These are phyloP conservation scores for Oreochromis spilurus DNA, from an alignment of 2,113 vertebrate species.

Conservation along the genomic window DNA sequence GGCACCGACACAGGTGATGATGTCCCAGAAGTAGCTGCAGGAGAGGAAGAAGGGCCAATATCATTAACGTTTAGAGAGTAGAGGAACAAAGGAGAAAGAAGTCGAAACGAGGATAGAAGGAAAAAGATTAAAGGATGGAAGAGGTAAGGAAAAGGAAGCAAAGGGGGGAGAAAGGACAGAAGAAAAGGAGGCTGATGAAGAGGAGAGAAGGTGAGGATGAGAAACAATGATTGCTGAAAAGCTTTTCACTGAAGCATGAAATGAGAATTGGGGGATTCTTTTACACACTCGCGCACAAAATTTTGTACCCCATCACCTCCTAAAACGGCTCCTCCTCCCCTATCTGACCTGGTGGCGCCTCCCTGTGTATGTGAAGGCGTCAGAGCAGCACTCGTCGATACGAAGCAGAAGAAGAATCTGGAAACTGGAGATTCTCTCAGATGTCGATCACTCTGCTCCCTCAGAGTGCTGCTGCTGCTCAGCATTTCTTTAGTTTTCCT, in stretches of 20 bases:
- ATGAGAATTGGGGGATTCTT: conserved; percentile 29
- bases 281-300: neutral
- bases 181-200: neutral
- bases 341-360: neutral
- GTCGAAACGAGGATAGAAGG: neutral
- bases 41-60: neutral
- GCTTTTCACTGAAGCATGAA: conserved; percentile 39
- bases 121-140: neutral
- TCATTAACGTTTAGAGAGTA: neutral
- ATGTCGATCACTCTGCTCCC: neutral
- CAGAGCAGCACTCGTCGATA: neutral
- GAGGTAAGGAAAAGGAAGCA: neutral
- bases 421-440: neutral
- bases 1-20: neutral
- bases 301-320: neutral
- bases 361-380: neutral
- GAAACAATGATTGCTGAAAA: neutral
- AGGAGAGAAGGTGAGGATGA: neutral
- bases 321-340: neutral
- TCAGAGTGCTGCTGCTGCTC: neutral
- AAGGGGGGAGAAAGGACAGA: neutral
- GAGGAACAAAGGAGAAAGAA: neutral
- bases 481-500: accelerated
- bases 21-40: neutral
- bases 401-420: neutral